These are phyloP conservation scores for Brachypalpus laphriformis DNA, from an alignment of 2,888 invertebrate genomes.

Conservation along the genomic window DNA sequence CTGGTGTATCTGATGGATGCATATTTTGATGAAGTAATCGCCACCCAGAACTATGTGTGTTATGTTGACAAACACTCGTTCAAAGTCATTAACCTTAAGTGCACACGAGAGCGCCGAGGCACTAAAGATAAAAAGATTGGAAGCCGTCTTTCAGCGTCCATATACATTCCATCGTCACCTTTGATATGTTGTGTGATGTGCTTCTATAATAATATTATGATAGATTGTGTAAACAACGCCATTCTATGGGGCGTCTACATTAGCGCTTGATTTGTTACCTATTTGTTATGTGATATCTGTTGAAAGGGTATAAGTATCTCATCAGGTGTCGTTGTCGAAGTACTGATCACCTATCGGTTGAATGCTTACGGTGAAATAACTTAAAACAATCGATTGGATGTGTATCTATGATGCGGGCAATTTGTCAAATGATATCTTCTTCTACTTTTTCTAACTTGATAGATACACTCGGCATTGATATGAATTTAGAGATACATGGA, in stretches of 20 bases:
- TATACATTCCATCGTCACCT: conserved; percentile 8
- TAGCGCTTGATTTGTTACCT: conserved; percentile 51
- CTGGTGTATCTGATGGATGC: not conserved
- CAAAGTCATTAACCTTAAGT: conserved; percentile 65
- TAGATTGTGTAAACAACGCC: conserved; percentile 57
- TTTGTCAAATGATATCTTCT: conserved; percentile 47
- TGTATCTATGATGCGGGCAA: conserved; percentile 51
- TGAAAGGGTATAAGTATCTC: not conserved
- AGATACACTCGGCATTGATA: conserved; percentile 12
- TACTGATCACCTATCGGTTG: conserved; percentile 18
- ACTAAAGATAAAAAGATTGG: conserved; percentile 45
- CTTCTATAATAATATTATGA: conserved; percentile 46
- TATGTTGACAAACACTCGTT: conserved; percentile 63
- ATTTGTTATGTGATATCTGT: conserved; percentile 22
- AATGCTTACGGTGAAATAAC: conserved; percentile 6
- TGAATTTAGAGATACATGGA: not conserved
- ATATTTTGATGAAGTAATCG: conserved; percentile 37
- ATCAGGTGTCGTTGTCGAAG: conserved; percentile 48
- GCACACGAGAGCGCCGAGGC: conserved; percentile 38
- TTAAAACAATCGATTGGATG: conserved; percentile 31
- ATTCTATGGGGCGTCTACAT: conserved; percentile 49
- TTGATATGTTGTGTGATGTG: conserved; percentile 13
- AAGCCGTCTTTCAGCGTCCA: conserved; percentile 20
- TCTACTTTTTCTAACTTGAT: not conserved
- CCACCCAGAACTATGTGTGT: conserved; percentile 48